Base-by-base conservation (phyloP, 2,888 invertebrate genomes). In the Rhingia rostrata region DNA sequence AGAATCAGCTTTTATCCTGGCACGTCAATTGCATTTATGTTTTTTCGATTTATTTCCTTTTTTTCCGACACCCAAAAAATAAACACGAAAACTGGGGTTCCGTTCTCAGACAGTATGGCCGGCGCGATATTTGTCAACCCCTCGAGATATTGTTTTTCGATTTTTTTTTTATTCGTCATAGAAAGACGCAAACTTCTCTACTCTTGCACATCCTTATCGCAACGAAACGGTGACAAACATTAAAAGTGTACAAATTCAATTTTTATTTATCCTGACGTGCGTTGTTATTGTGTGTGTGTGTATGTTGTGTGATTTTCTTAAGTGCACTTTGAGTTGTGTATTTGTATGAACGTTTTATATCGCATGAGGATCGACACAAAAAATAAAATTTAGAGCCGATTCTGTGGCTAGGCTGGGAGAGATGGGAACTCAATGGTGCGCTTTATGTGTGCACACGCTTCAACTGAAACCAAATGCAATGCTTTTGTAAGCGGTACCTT, bases 201-300 rank as follows among this genome's bases (percentile, higher is more conserved):
- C 63, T 7, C 37, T 14, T 63, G 64, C 14, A 74, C 80, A 74
- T 74, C 69, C 80, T 84, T 80, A 74, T 80, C 80, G 54, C 49
- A 39, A 6, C 22, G 45, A 22, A 64, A 37, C 64, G 66, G 70
- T 66, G 84, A 80, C 84, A 80, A 84, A 84, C 84, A 75, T 84
- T 80, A 66, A 84, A 84, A 80, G 54, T 75, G 74, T 73, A 74
- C 74, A 73, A 83, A 83, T 83, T 83, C 73, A 73, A 79, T 83
- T 78, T 64, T 70, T 81, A 74, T 80, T 84, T 80, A 84, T 75
- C 70, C 66, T 84, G 74, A 45, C 58, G 47, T 30, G 30, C 61
- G 79, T 74, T 69, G 83, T 61, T 67, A 78, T 61, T 79, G 45
- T 39, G 69, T 47, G 32, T 54, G 22, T 14, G 45, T 64, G 41